Evolutionary conservation across 37 sponge, comb jelly and placozoan species (phyloP), one percentile per base, ranked within the genome.

Genomic region (Beroe ovata): DNA sequence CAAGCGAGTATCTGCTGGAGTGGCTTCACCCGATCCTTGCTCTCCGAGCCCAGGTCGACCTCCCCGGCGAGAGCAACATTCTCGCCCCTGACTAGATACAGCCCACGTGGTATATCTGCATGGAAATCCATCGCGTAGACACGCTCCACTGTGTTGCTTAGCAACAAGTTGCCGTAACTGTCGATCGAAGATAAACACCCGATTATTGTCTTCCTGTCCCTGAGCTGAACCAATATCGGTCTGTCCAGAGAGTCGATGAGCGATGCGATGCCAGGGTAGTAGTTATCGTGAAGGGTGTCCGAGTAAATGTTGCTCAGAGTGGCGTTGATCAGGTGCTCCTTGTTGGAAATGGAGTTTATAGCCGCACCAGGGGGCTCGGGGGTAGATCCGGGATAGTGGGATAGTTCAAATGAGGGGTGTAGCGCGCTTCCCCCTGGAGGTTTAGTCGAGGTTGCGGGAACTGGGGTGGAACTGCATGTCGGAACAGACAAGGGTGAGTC

Each of bases 31-130:
- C 30, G 25, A 8, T 66, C 69, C 69, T 25, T 18, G 28, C 41
- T 54, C 28, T 77, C 84, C 4, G 21, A 1, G 23, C 38, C 8
- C 84, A 77, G 21, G 25, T 77, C 84, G 23, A 77, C 54, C 63
- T 97, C 99, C 61, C 99, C 99, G 59, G 93, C 91, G 8, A 97
- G 91, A 0, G 93, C 94, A 8, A 97, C 93, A 38, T 95, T 97
- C 90, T 97, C 99, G 47, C 99, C 96, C 36, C 99, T 60, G 0
- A 97, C 92, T 0, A 97, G 71, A 71, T 95, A 97, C 21, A 97
- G 89, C 0, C 99, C 99, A 60, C 96, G 88, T 26, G 95, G 95
- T 28, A 97, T 97, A 81, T 97, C 99, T 0, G 96, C 99, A 88
- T 93, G 95, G 60, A 95, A 77, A 42, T 92, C 90, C 14, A 92